Conservation (phyloP, 2,888 invertebrate species). For the Salpingus planirostris region DNA sequence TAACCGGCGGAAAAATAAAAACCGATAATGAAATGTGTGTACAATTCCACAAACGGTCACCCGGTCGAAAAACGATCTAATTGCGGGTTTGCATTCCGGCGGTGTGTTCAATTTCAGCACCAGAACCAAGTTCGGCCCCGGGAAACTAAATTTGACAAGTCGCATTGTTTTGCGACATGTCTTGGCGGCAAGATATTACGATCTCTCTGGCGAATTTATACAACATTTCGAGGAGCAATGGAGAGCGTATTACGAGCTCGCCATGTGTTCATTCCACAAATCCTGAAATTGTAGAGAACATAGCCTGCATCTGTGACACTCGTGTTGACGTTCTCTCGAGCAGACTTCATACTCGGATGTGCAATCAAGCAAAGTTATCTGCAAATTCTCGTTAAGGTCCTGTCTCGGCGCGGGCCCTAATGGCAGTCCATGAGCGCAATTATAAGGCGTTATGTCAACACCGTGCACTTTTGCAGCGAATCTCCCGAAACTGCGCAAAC, state of each 20-base stretch:
- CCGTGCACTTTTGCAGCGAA: too few species aligned
- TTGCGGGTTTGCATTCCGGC: too few species aligned
- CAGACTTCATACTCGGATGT: constrained; percentile 24
- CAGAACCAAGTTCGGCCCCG: too few species aligned
- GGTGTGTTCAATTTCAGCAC: too few species aligned
- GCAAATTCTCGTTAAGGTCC: constrained; percentile 10
- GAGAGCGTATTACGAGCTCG: constrained; percentile 23
- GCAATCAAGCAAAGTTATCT: constrained; percentile 27
- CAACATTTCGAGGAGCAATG: constrained; percentile 21
- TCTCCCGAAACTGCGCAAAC: too few species aligned
- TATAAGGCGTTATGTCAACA: too few species aligned
- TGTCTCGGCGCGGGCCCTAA: constrained; percentile 3
- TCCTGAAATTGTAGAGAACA: constrained; percentile 27
- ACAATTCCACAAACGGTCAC: too few species aligned
- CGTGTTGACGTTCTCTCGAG: constrained; percentile 27
- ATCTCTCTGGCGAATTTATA: constrained; percentile 25
- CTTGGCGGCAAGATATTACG: constrained; percentile 27
- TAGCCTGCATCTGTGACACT: constrained; percentile 30
- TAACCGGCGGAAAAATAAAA: constrained; percentile 4
- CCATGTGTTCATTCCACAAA: constrained; percentile 32
- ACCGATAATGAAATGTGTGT: too few species aligned
- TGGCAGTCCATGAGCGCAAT: too few species aligned
- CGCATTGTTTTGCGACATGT: constrained; percentile 27
- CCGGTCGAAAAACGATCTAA: too few species aligned
- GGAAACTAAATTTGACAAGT: constrained; percentile 24